Conservation (phyloP, 30 jellyfish, hydroid and myxozoan genomes). For the Nemopilema nomurai region DNA sequence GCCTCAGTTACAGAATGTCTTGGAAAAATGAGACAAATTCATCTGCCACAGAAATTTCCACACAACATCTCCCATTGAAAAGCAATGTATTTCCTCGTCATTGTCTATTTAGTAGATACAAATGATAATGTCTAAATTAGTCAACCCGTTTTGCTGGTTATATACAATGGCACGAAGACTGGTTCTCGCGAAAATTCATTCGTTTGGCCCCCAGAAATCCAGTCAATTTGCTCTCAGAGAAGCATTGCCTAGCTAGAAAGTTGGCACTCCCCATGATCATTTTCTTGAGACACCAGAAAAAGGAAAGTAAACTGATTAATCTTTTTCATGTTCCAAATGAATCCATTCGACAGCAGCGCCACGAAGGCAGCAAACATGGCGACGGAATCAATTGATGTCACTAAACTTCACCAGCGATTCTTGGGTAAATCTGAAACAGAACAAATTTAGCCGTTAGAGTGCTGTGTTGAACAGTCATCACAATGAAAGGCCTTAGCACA, state of each 20-base stretch:
- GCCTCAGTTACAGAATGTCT: too few species aligned
- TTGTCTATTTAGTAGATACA: too few species aligned
- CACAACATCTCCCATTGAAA: too few species aligned
- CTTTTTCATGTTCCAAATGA: background rate
- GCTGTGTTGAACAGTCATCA: too few species aligned
- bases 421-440: slow-evolving; percentile 69
- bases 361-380: too few species aligned
- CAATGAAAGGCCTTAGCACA: too few species aligned
- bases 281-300: background rate
- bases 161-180: background rate
- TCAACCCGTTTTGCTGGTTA: background rate
- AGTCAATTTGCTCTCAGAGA: background rate
- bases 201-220: background rate
- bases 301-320: background rate
- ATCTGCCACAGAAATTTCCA: too few species aligned
- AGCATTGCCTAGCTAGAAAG: background rate
- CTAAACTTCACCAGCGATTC: slow-evolving; percentile 92
- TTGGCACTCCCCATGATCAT: background rate
- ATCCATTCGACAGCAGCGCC: background rate
- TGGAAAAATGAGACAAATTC: too few species aligned
- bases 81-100: too few species aligned
- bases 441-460: background rate
- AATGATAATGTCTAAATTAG: too few species aligned
- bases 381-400: background rate
- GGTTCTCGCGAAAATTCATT: background rate